These are phyloP conservation scores for Adelognathus sp. DNA, from an alignment of 2,888 invertebrate genomes.

Conservation along the genomic window DNA sequence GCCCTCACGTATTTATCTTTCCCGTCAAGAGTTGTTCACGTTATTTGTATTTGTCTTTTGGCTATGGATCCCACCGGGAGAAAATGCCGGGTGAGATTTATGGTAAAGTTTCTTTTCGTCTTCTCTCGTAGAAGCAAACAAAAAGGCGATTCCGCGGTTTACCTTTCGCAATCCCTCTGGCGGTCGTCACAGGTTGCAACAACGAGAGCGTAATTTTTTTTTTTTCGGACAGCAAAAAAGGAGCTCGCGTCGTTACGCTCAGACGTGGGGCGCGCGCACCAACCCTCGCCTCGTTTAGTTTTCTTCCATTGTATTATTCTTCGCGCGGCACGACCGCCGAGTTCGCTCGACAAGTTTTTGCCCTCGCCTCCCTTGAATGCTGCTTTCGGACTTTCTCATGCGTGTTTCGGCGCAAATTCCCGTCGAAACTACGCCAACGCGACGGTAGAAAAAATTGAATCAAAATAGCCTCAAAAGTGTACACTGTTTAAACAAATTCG, in stretches of 20 bases:
- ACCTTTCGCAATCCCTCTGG: background rate
- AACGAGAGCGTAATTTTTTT: background rate
- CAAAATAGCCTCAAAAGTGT: too few species aligned
- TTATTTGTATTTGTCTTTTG: background rate
- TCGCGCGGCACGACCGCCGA: background rate
- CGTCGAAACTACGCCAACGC: too few species aligned
- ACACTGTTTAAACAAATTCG: too few species aligned
- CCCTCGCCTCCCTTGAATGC: too few species aligned
- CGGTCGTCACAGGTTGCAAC: background rate
- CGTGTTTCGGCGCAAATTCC: too few species aligned
- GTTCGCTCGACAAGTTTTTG: too few species aligned
- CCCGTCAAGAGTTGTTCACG: background rate
- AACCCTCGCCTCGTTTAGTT: background rate
- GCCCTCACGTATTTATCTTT: background rate
- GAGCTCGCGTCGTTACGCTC: conserved; percentile 13
- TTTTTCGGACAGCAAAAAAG: background rate
- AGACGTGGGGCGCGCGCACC: background rate
- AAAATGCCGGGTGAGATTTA: background rate
- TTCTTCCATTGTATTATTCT: background rate
- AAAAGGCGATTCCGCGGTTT: background rate
- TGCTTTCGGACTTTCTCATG: too few species aligned
- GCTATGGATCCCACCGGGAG: background rate
- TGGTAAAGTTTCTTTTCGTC: background rate
- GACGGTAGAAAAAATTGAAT: too few species aligned
- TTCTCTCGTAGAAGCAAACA: background rate